Evolutionary conservation across 2,797 vertebrate species (phyloP), one percentile per base, ranked within the genome.

Genomic region (Gobio occitaniae): DNA sequence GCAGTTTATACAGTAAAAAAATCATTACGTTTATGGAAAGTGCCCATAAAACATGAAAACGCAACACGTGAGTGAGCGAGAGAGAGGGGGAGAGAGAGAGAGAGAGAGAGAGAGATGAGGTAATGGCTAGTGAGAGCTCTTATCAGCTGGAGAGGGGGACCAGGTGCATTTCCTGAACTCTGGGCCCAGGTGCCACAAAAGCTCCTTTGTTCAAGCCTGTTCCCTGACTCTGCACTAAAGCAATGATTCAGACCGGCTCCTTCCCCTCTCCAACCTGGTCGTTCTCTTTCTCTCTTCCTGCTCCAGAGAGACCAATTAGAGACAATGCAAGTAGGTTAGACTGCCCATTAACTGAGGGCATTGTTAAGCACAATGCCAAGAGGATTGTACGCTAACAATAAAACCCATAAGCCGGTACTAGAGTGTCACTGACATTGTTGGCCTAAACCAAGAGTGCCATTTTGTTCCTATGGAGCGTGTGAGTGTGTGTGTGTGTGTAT

Each of bases 321-420:
- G 90, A 95, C 94, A 95, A 95, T 95, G 93, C 94, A 95, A 95
- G 94, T 95, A 95, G 95, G 94, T 95, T 95, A 95, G 94, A 93
- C 93, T 94, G 93, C 93, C 94, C 91, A 95, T 95, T 95, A 93
- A 95, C 92, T 93, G 91, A 92, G 89, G 90, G 83, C 92, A 95
- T 95, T 95, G 94, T 95, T 92, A 82, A 93, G 92, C 92, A 95
- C 94, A 95, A 95, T 95, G 93, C 93, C 93, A 94, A 91, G 92
- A 95, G 94, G 94, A 95, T 95, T 95, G 94, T 95, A 93, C 90
- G 87, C 90, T 92, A 94, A 95, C 94, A 95, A 95, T 95, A 95
- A 94, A 92, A 92, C 93, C 93, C 89, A 92, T 93, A 92, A 92
- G 92, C 93, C 93, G 93, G 94, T 94, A 94, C 83, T 95, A 94